Base-by-base conservation (phyloP, 2,797 vertebrate species). In the Hoplostethus atlanticus region DNA sequence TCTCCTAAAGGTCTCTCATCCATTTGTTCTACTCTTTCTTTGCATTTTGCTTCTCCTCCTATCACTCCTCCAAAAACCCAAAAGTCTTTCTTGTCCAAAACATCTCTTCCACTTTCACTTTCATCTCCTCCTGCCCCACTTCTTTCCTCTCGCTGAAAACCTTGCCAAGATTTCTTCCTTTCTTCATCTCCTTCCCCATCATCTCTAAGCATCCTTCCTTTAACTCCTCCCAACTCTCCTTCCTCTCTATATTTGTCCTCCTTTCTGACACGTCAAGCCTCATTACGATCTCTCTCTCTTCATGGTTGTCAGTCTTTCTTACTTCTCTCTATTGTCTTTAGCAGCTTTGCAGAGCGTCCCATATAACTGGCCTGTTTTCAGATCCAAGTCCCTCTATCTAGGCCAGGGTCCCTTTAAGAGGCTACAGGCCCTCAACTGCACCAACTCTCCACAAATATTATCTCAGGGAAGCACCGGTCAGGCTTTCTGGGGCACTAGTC, bases 301-400 rank as follows among this genome's bases (percentile, higher is more conserved):
- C 13, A 30, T 17, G 2, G 51, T 52, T 11, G 25, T 57, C 42
- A 12, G 6, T 55, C 55, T 13, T n/a, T 5, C 48, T 21, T 21
- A 21, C 6, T 8, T 54, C 13, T 44, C 46, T 55, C 21, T 50
- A 1, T 57, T 11, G 62, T 71, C 46, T 80, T 82, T 74, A 78
- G 64, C 68, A 25, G 54, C 72, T 76, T 60, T 68, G 55, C 56
- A 77, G 77, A 6, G 40, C 59, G 87, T 86, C 89, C 88, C 87
- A 91, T 70, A 91, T 90, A 77, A 75, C 60, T 66, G 88, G 66
- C 81, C 87, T 75, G 77, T 63, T 89, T 92, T 88, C 63, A 83
- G 65, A 84, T 84, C 80, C 73, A 73, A 71, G 83, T 74, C 67
- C 66, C 16, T 75, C 48, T 68, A 91, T 85, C 61, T 90, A 83